Conservation (phyloP, 2,113 vertebrate species). For the Alaudala cheleensis region DNA sequence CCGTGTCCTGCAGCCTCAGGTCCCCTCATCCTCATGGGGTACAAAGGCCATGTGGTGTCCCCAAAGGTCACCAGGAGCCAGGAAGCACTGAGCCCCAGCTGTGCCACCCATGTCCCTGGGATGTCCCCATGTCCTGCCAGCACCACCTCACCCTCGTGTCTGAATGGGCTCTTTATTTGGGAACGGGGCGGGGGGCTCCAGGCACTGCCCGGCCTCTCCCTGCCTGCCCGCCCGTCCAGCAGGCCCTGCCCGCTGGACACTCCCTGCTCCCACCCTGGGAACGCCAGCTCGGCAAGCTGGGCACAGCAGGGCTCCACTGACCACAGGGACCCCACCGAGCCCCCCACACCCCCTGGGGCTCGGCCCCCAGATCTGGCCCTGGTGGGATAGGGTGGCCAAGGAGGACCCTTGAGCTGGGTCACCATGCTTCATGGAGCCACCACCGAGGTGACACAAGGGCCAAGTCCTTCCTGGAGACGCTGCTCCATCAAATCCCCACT, state of each 20-base stretch:
- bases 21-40: rapidly evolving
- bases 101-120: neutral
- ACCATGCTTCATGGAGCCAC: neutral
- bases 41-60: neutral
- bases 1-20: rapidly evolving
- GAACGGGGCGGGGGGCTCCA: rapidly evolving
- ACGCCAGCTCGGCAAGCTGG: rapidly evolving
- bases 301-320: neutral
- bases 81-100: rapidly evolving
- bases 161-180: neutral
- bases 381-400: neutral
- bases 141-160: rapidly evolving
- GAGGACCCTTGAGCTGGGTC: rapidly evolving
- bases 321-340: rapidly evolving
- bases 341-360: neutral
- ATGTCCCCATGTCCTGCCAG: neutral
- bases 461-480: neutral
- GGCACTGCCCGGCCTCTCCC: neutral
- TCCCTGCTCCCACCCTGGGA: neutral
- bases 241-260: neutral
- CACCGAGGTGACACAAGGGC: rapidly evolving
- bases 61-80: neutral
- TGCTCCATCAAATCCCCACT: neutral
- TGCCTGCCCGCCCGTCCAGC: rapidly evolving
- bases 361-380: rapidly evolving